Evolutionary conservation across 2,113 vertebrate species (phyloP).

Genomic region (Eira barbara): DNA sequence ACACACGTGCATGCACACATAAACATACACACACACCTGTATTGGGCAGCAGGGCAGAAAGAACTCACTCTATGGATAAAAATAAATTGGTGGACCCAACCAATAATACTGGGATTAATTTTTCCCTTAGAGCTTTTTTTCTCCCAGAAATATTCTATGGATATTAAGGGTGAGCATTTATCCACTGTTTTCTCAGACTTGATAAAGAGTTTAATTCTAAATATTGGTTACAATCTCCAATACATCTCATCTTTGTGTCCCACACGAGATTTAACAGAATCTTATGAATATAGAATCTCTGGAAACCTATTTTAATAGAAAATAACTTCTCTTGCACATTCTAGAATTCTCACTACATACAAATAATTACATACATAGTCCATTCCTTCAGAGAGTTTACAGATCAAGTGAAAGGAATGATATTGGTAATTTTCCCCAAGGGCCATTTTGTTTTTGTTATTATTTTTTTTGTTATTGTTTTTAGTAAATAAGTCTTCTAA

Average conservation of each 20-base stretch:
- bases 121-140: background rate
- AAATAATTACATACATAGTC: background rate
- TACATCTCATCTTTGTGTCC: background rate
- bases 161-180: background rate
- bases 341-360: background rate
- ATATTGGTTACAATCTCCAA: background rate
- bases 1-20: too few relatives aligned
- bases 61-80: background rate
- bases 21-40: background rate
- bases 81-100: background rate
- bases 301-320: background rate
- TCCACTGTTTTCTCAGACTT: background rate
- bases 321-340: background rate
- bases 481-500: background rate
- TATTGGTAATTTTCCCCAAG: background rate
- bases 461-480: background rate
- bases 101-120: background rate
- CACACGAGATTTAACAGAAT: background rate
- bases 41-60: background rate
- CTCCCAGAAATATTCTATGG: background rate
- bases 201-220: background rate
- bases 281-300: background rate
- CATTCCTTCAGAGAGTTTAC: background rate
- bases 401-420: background rate
- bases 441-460: background rate